These are phyloP conservation scores for Dasypus novemcinctus DNA, from an alignment of 2,113 vertebrate genomes.

Conservation along the genomic window DNA sequence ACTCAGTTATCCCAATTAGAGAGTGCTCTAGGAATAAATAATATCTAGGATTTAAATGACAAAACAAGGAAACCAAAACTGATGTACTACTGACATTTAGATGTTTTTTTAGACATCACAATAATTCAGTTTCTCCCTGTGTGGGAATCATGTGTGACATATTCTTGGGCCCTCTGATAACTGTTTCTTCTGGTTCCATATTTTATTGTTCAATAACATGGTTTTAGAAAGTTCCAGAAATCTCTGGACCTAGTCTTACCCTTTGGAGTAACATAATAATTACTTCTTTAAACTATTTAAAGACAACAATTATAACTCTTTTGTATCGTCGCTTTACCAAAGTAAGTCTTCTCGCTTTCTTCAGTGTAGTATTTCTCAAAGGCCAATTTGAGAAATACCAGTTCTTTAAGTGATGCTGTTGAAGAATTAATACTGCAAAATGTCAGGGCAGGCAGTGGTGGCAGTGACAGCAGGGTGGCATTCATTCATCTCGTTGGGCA, in stretches of 20 bases:
- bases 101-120: background rate
- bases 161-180: background rate
- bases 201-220: background rate
- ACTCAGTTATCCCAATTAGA: background rate
- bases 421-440: background rate
- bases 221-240: background rate
- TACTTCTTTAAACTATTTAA: background rate
- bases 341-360: background rate
- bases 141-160: background rate
- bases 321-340: background rate
- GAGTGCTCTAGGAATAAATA: background rate
- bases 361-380: background rate
- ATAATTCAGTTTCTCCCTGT: background rate
- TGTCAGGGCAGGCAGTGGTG: no score
- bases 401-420: background rate
- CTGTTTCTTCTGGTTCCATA: background rate
- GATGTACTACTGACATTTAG: background rate
- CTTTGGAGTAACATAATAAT: background rate
- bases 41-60: background rate
- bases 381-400: background rate
- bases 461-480: background rate
- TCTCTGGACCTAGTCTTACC: background rate
- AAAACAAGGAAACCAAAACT: background rate
- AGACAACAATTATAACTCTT: background rate
- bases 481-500: background rate